These are phyloP conservation scores for Amyelois transitella DNA, from an alignment of 1,140 invertebrate genomes.

Conservation along the genomic window DNA sequence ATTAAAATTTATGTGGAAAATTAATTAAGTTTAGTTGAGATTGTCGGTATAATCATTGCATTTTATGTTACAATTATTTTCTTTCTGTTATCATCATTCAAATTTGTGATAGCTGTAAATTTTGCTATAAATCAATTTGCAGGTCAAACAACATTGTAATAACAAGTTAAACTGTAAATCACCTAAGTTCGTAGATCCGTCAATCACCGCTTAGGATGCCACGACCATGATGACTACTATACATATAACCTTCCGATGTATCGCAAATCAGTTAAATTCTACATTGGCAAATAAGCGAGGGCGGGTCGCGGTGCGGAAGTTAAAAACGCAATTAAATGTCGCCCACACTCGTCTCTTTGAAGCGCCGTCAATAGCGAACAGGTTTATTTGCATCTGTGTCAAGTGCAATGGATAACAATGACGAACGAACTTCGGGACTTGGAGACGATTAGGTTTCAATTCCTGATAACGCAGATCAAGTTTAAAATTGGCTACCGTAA, in stretches of 20 bases:
- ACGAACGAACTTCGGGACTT: neutral
- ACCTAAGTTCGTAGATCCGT: neutral
- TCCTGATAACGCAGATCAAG: conserved; percentile 2
- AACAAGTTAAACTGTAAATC: neutral
- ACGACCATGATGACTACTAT: too few relatives aligned
- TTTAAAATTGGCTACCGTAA: conserved; percentile 3
- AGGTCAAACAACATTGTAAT: too few relatives aligned
- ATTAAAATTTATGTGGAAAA: too few relatives aligned
- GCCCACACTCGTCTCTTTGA: conserved; percentile 35
- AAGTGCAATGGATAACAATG: conserved; percentile 11
- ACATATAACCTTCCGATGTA: too few relatives aligned
- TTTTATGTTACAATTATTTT: too few relatives aligned
- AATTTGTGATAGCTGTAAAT: too few relatives aligned
- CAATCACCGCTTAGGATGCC: conserved; percentile 1
- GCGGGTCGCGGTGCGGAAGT: conserved; percentile 34
- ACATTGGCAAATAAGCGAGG: conserved; percentile 16
- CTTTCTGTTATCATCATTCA: too few relatives aligned
- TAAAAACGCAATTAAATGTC: conserved; percentile 35
- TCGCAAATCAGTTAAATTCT: conserved; percentile 1
- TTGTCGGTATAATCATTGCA: too few relatives aligned
- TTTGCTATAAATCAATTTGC: too few relatives aligned
- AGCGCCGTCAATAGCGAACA: conserved; percentile 25
- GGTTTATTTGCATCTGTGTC: conserved; percentile 13
- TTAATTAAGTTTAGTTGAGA: too few relatives aligned
- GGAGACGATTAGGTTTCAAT: conserved; percentile 2